Base-by-base conservation (phyloP, 2,113 vertebrate species). In the Orcinus orca region DNA sequence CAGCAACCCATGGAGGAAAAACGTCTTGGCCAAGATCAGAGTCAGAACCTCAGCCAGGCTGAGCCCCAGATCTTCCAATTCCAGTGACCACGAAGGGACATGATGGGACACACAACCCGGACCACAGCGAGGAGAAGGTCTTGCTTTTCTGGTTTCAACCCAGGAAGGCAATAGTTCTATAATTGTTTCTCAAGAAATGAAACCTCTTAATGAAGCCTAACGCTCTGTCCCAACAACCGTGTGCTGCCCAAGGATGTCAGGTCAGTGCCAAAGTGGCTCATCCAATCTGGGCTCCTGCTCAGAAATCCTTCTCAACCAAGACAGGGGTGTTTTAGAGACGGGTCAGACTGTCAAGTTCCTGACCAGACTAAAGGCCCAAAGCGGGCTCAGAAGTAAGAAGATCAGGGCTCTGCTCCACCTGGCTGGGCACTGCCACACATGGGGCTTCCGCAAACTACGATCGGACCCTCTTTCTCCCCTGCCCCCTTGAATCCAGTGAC, bases 131-230 rank as follows among this genome's bases (percentile, higher is more conserved):
- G 50, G 62, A 63, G n/a, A 47, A 68, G 90, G 63, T 63, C 41
- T 77, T 79, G 18, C 21, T 86, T 67, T 91, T 80, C 70, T 67
- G 74, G n/a, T 77, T 90, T 84, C 77, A 58, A 13, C 68, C n/a
- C 36, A 85, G 26, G 18, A 80, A 92, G 80, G 38, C 10, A 83
- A 63, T 9, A 58, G 53, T 77, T 85, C 71, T 47, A n/a, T 15
- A 70, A 31, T 74, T 18, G 92, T 85, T 95, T 85, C 88, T 80
- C 38, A 89, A 94, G 55, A 89, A 91, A 88, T n/a, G 25, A 82
- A 79, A 50, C 26, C 36, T 73, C 87, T 25, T 3, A 36, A 55
- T 14, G 73, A 96, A 92, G 74, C 36, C 33, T 73, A 77, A 70
- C 0, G 20, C 4, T 3, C 21, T 50, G 25, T 63, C 21, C 44